Percentiles rank a stretch among this genome's conserved stretches.
Evolutionary conservation across 2,888 invertebrate species (phyloP).

Genomic region (Eurois occulta): DNA sequence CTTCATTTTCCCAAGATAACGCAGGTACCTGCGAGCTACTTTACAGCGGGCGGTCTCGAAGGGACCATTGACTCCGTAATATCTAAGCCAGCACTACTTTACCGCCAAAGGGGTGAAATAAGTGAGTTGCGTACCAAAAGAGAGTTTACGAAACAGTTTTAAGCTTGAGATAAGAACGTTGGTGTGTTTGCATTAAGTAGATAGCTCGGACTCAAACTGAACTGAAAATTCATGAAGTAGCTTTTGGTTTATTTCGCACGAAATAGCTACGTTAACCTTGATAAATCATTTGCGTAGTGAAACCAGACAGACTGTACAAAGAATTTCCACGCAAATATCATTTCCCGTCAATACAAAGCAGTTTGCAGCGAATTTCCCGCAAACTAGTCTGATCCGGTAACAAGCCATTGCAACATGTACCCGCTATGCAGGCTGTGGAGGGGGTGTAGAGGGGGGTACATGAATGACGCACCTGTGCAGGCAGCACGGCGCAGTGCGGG

Average conservation of each 20-base stretch:
- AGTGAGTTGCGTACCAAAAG: constrained; percentile 30
- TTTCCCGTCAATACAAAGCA: constrained; percentile 29
- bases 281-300: background rate
- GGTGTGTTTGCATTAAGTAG: constrained; percentile 31
- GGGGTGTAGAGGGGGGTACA: constrained; percentile 62
- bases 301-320: background rate
- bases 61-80: constrained; percentile 57
- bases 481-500: constrained; percentile 75
- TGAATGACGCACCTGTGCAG: constrained; percentile 83
- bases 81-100: constrained; percentile 54
- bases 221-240: constrained; percentile 13
- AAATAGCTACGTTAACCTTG: background rate
- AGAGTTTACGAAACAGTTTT: constrained; percentile 38
- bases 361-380: constrained; percentile 62
- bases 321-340: constrained; percentile 25
- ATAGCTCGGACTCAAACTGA: background rate
- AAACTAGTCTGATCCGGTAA: constrained; percentile 68
- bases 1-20: constrained; percentile 57
- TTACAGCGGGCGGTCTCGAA: constrained; percentile 50
- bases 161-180: constrained; percentile 47
- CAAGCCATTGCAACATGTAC: constrained; percentile 63
- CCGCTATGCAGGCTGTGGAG: constrained; percentile 56
- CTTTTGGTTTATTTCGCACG: background rate
- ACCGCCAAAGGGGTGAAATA: constrained; percentile 42
- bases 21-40: constrained; percentile 49